A percentile compares a stretch with the other conserved stretches of the same genome.
phyloP scores from a whole-genome alignment of 2,888 invertebrate species.

The Danaus chrysippus region DNA sequence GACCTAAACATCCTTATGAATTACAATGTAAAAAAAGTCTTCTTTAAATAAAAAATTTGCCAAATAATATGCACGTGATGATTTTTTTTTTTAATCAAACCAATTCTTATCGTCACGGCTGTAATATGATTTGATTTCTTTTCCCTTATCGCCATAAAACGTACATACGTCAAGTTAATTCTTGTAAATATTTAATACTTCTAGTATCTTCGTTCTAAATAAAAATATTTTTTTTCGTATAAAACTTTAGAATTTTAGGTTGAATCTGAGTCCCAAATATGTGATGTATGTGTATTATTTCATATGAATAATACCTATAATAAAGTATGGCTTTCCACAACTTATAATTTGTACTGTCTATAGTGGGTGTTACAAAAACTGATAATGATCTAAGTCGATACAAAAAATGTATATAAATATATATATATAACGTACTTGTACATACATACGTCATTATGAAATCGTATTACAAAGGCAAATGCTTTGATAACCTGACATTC shows the following conservation, averaged over 20 bases:
- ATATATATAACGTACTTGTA: too few relatives aligned
- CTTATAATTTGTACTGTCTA: too few relatives aligned
- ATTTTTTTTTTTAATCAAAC: not conserved
- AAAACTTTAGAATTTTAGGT: too few relatives aligned
- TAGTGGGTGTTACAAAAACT: not conserved
- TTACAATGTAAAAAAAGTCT: not conserved
- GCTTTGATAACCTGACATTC: not conserved
- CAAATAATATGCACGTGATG: not conserved
- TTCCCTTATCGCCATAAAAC: not conserved
- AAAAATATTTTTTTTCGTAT: too few relatives aligned
- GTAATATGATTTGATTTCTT: conserved; percentile 1
- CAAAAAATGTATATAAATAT: too few relatives aligned
- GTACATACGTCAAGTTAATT: not conserved
- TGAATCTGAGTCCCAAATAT: too few relatives aligned
- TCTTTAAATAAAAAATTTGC: not conserved
- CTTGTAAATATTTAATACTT: not conserved
- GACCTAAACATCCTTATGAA: not conserved
- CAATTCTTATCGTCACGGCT: not conserved
- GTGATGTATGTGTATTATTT: too few relatives aligned
- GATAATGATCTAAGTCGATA: too few relatives aligned
- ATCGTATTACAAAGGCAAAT: not conserved
- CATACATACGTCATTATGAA: too few relatives aligned
- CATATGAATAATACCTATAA: too few relatives aligned
- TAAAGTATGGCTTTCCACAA: too few relatives aligned
- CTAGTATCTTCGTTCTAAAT: too few relatives aligned